Conservation (phyloP, 2,888 invertebrate genomes). For the Geotrupes spiniger region DNA sequence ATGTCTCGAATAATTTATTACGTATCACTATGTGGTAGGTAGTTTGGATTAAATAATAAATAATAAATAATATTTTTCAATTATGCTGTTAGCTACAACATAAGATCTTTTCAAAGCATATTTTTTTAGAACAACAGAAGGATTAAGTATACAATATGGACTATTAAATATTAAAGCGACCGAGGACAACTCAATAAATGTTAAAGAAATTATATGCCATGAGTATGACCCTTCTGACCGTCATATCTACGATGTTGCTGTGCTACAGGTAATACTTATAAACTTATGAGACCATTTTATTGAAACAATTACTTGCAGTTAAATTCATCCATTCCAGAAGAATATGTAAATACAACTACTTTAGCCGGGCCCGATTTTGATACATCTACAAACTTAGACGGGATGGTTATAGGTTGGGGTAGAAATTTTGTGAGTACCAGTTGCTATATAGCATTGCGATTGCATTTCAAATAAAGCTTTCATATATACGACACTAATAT, state of each 20-base stretch:
- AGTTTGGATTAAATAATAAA: too few relatives aligned
- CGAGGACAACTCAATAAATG: conserved; percentile 18
- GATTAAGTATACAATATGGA: conserved; percentile 24
- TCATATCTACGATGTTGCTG: conserved; percentile 25
- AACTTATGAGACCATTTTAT: neutral
- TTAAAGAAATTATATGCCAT: conserved; percentile 19
- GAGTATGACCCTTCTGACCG: conserved; percentile 13
- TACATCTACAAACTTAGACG: conserved; percentile 10
- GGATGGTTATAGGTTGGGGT: conserved; percentile 17
- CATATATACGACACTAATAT: too few relatives aligned
- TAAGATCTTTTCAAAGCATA: too few relatives aligned
- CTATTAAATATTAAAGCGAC: conserved; percentile 15
- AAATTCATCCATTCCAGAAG: conserved; percentile 12
- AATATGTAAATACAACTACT: conserved; percentile 12
- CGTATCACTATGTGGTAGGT: too few relatives aligned
- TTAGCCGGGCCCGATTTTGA: conserved; percentile 13
- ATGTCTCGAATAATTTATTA: too few relatives aligned
- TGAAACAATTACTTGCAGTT: conserved; percentile 10
- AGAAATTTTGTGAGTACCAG: conserved; percentile 10
- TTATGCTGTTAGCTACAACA: too few relatives aligned
- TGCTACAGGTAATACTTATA: conserved; percentile 15
- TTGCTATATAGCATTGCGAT: too few relatives aligned
- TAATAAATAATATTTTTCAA: conserved; percentile 6
- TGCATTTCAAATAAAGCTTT: too few relatives aligned
- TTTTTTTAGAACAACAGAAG: conserved; percentile 5